Evolutionary conservation across 2,113 vertebrate species (phyloP), one percentile per base, ranked within the genome.

Genomic region (Ellobius talpinus): DNA sequence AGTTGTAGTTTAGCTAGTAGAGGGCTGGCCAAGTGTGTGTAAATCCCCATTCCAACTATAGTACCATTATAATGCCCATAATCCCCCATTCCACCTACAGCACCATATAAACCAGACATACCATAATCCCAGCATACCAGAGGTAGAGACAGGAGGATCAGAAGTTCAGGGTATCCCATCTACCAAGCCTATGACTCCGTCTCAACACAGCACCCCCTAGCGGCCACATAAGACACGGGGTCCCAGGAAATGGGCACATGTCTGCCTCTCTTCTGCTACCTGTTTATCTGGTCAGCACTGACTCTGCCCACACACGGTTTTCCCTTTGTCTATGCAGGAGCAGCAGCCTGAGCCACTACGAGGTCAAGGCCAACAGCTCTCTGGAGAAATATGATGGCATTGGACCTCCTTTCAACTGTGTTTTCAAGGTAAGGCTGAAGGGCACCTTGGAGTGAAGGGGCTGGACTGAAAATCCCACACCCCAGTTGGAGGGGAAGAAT

Each of bases 341-440:
- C 3, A 98, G 99, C 1, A 99, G 98, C 97, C 97, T 99, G 84
- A 98, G 98, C 95, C 99, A 99, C 31, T 99, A 99, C 0, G 99
- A 99, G 52, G 97, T 99, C 97, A 98, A 97, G 97, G 81, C 99
- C 0, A 99, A 99, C 36, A 98, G 98, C 97, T 98, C 98, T 0
- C 86, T 98, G 96, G 98, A 98, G 52, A 95, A 96, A 58, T 92
- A 98, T 0, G 95, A 98, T n/a, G 97, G 99, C n/a, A 94, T 92
- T 0, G 98, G 98, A 2, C 98, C 98, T 7, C 97, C 98, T 50
- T 99, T 99, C 93, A 99, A 98, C 95, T 99, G 99, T 77, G 98
- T 98, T 3, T 99, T 99, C 97, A 99, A 98, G 98, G 99, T 98
- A 87, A 95, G 88, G 12, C 87, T 39, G 36, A 39, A 65, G 76